Conservation (phyloP, 2,888 invertebrate species). For the Stenurella melanura region DNA sequence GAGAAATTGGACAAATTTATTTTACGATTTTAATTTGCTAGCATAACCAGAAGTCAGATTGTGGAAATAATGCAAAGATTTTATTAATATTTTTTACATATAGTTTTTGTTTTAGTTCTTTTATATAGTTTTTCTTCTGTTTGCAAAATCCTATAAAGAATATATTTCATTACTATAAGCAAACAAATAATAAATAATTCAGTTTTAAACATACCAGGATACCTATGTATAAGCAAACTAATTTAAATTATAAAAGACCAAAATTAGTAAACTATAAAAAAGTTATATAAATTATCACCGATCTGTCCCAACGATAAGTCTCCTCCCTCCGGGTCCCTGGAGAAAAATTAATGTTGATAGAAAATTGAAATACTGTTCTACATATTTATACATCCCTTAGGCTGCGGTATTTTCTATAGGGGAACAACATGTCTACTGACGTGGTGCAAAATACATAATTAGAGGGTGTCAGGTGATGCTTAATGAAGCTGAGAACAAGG, state of each 20-base stretch:
- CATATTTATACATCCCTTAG: constrained; percentile 64
- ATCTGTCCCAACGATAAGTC: constrained; percentile 44
- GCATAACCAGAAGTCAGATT: too few species aligned
- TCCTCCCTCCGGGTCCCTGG: constrained; percentile 56
- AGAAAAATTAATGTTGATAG: constrained; percentile 64
- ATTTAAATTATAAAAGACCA: neutral
- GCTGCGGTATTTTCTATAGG: constrained; percentile 48
- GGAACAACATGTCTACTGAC: constrained; percentile 65
- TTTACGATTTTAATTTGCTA: too few species aligned
- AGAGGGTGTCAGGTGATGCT: constrained; percentile 71
- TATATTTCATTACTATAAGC: too few species aligned
- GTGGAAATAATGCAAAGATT: too few species aligned
- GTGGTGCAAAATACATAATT: constrained; percentile 71
- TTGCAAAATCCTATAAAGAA: too few species aligned
- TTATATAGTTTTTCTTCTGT: too few species aligned
- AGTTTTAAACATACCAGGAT: too few species aligned
- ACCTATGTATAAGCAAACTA: too few species aligned
- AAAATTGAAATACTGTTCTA: constrained; percentile 66
- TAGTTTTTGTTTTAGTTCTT: too few species aligned
- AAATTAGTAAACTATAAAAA: constrained; percentile 3
- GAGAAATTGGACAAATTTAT: too few species aligned
- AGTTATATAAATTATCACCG: constrained; percentile 38
- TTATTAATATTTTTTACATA: too few species aligned
- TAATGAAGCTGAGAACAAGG: constrained; percentile 67
- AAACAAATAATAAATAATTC: too few species aligned